phyloP scores from a whole-genome alignment of 2,113 vertebrate species.

The Larimichthys polyactis region DNA sequence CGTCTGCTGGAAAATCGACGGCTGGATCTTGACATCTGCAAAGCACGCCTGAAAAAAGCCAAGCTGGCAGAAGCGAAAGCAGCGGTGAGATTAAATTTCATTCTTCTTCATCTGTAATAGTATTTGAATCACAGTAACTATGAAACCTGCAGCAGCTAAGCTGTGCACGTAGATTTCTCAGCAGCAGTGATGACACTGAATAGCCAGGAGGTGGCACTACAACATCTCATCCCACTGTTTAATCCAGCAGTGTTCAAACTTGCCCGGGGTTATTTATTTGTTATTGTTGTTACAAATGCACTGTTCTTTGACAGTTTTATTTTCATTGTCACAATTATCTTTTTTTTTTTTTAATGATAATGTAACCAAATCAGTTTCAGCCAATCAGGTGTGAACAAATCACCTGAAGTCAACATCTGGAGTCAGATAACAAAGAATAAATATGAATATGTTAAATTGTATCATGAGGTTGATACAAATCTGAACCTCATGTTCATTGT shows the following conservation, averaged over 20 bases:
- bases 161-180: not conserved
- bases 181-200: not conserved
- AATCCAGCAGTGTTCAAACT: not conserved
- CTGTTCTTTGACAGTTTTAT: too few relatives aligned
- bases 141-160: not conserved
- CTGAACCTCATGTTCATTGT: too few relatives aligned
- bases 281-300: too few relatives aligned
- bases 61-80: constrained; percentile 95
- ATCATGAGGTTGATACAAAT: too few relatives aligned
- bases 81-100: constrained; percentile 84
- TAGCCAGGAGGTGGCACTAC: not conserved
- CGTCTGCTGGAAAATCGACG: constrained; percentile 94
- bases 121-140: not conserved
- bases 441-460: too few relatives aligned
- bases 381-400: too few relatives aligned
- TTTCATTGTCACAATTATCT: too few relatives aligned
- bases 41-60: constrained; percentile 95
- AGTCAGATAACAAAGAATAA: too few relatives aligned
- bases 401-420: too few relatives aligned
- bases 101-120: constrained; percentile 63
- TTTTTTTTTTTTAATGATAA: too few relatives aligned
- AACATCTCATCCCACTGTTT: not conserved
- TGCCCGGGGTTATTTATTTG: too few relatives aligned
- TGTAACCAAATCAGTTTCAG: too few relatives aligned
- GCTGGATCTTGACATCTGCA: constrained; percentile 95